These are phyloP conservation scores for Octodon degus DNA, from an alignment of 2,113 vertebrate species.

Conservation along the genomic window DNA sequence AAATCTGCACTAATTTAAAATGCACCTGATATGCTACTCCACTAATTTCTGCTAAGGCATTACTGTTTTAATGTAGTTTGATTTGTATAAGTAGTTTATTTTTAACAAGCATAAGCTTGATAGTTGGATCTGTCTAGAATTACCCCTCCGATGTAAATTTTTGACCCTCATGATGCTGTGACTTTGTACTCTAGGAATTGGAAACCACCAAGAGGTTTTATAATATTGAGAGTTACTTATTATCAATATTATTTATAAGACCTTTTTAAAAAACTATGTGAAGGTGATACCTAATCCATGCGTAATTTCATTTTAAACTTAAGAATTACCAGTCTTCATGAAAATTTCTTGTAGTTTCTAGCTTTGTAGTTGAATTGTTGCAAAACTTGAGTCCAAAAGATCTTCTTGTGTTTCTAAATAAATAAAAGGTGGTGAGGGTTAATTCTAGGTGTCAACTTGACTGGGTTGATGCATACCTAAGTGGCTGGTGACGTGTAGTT, in stretches of 20 bases:
- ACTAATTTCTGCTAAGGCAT: neutral
- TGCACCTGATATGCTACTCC: fast-evolving
- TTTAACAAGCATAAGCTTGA: neutral
- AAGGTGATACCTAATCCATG: neutral
- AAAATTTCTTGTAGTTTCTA: neutral
- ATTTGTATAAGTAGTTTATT: neutral
- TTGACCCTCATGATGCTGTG: neutral
- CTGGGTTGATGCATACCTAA: neutral
- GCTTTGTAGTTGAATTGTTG: neutral
- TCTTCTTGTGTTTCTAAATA: neutral
- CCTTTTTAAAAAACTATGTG: neutral
- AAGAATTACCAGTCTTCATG: neutral
- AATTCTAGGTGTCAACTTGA: neutral
- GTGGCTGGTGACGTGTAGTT: neutral
- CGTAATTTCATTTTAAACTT: neutral
- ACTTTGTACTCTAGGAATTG: neutral
- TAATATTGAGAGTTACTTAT: neutral
- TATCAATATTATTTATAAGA: neutral
- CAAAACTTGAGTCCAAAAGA: neutral
- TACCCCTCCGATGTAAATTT: neutral
- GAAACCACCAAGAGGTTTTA: neutral
- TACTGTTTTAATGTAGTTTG: neutral
- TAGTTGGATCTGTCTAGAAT: neutral
- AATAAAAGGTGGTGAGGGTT: neutral
- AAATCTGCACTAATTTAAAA: neutral